phyloP scores from a whole-genome alignment of 2,797 vertebrate genomes.

The Malurus splendens region DNA sequence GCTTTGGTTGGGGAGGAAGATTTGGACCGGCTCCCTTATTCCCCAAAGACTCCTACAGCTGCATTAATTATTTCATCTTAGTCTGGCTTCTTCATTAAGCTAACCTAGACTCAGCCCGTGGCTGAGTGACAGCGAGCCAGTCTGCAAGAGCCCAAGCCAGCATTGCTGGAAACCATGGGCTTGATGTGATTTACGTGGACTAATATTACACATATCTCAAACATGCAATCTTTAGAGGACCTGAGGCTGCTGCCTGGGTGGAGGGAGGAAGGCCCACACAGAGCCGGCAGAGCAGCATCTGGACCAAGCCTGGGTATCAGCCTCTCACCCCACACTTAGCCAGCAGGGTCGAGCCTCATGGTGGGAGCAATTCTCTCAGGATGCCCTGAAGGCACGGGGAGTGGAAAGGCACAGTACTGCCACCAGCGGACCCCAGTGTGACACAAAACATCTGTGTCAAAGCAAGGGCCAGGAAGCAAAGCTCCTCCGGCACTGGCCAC shows the following conservation, averaged over 20 bases:
- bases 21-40: slow-evolving; percentile 12
- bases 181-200: slow-evolving; percentile 2
- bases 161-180: neutral
- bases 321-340: neutral
- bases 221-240: slow-evolving; percentile 1
- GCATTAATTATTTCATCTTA: slow-evolving; percentile 55
- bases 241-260: neutral
- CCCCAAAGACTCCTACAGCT: slow-evolving; percentile 43
- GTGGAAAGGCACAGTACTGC: neutral
- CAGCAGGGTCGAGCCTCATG: neutral
- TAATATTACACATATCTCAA: slow-evolving; percentile 52
- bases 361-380: neutral
- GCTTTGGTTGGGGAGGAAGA: neutral
- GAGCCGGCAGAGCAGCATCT: rapidly evolving
- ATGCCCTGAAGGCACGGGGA: neutral
- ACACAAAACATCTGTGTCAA: slow-evolving; percentile 2
- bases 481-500: rapidly evolving
- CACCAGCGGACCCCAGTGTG: neutral
- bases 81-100: slow-evolving; percentile 55
- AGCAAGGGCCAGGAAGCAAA: neutral
- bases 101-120: neutral
- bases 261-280: neutral
- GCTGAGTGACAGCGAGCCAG: slow-evolving; percentile 21
- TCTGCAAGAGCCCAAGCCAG: slow-evolving; percentile 23
- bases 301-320: neutral